phyloP scores from a whole-genome alignment of 2,797 vertebrate genomes.

The Acanthis flammea region DNA sequence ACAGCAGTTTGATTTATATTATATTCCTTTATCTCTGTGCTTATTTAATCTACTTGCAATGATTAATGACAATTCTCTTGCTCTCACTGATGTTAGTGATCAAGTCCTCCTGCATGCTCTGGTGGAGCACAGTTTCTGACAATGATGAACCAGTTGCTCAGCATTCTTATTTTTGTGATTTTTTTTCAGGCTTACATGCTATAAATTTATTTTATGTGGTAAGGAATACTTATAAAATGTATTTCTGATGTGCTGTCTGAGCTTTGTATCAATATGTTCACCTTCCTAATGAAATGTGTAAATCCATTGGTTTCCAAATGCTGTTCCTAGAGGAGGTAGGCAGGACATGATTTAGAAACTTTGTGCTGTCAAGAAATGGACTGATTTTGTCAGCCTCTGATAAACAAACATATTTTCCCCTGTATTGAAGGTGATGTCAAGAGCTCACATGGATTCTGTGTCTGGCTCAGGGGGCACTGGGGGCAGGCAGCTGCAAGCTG shows the following conservation, averaged over 20 bases:
- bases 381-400: not conserved
- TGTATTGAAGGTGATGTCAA: not conserved
- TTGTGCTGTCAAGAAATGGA: not conserved
- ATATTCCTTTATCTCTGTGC: slow-evolving; percentile 39
- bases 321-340: not conserved
- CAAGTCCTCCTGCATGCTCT: not conserved
- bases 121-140: not conserved
- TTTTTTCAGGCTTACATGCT: not conserved
- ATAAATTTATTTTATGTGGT: not conserved
- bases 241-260: not conserved
- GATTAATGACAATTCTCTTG: slow-evolving; percentile 49
- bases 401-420: not conserved
- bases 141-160: not conserved
- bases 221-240: not conserved
- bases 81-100: slow-evolving; percentile 12
- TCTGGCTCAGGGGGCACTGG: not conserved
- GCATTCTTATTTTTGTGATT: not conserved
- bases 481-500: not conserved
- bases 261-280: not conserved
- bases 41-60: slow-evolving; percentile 23
- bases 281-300: not conserved
- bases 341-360: not conserved
- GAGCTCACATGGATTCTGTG: not conserved
- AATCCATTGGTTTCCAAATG: not conserved
- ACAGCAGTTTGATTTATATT: slow-evolving; percentile 46